Conservation (phyloP, 2,113 vertebrate species). For the Semicossyphus pulcher region DNA sequence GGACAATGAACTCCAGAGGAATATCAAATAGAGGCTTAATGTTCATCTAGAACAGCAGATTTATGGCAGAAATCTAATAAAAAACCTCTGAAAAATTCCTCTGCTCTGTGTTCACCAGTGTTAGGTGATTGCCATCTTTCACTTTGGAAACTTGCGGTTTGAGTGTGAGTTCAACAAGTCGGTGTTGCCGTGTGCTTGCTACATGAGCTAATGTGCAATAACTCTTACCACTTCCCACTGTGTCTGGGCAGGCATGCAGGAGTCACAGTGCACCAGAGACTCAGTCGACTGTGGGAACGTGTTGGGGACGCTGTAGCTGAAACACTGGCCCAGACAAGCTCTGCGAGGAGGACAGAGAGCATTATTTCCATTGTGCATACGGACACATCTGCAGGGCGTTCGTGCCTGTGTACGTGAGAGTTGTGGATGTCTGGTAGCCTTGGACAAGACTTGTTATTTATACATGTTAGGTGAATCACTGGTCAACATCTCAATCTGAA, state of each 20-base stretch:
- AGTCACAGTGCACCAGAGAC: constrained; percentile 98
- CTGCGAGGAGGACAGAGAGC: constrained; percentile 76
- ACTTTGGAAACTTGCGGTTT: constrained; percentile 51
- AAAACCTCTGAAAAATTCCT: constrained; percentile 1
- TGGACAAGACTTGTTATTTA: constrained; percentile 7
- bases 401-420: constrained; percentile 13
- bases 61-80: background rate
- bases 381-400: background rate
- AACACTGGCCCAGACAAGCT: constrained; percentile 98
- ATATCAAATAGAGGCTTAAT: constrained; percentile 22
- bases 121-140: constrained; percentile 22
- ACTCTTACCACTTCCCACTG: constrained; percentile 99
- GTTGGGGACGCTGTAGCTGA: constrained; percentile 99
- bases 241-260: constrained; percentile 96
- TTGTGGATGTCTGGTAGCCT: constrained; percentile 7
- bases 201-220: constrained; percentile 51
- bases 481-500: background rate
- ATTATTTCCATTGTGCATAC: constrained; percentile 20
- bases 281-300: constrained; percentile 98
- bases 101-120: constrained; percentile 1
- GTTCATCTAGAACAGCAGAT: constrained; percentile 6
- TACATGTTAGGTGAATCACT: background rate
- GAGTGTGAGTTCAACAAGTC: constrained; percentile 47
- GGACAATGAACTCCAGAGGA: constrained; percentile 45
- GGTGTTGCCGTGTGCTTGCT: constrained; percentile 37